Conservation (phyloP, 2,113 vertebrate genomes). For the Amblyornis subalaris region DNA sequence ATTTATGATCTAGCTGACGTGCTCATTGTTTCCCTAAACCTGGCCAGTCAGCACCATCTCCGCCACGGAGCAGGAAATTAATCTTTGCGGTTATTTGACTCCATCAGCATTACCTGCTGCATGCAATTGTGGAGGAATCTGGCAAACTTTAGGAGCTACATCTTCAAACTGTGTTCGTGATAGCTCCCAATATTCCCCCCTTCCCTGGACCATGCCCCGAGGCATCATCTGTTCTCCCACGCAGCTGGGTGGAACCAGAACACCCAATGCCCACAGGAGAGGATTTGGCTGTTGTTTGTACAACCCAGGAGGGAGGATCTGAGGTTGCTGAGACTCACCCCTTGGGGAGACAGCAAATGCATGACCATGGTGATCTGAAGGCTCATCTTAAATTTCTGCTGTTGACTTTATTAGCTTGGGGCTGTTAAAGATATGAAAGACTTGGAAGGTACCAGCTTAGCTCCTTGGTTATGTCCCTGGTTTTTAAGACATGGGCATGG, state of each 20-base stretch:
- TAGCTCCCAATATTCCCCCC: background rate
- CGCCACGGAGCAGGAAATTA: conserved; percentile 35
- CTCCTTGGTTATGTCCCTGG: background rate
- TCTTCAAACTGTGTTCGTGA: background rate
- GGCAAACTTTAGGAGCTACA: background rate
- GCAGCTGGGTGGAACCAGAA: background rate
- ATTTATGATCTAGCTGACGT: conserved; percentile 3
- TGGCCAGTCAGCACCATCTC: background rate
- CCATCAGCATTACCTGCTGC: conserved; percentile 17
- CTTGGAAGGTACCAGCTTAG: background rate
- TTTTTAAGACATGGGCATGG: background rate
- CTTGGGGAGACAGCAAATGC: background rate
- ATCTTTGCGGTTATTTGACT: conserved; percentile 9
- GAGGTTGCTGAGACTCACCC: background rate
- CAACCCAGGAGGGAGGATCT: background rate
- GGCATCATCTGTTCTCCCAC: background rate
- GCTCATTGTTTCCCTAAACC: conserved; percentile 17
- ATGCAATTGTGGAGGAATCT: background rate
- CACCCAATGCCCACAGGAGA: background rate
- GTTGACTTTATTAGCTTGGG: background rate
- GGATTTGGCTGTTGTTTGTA: background rate
- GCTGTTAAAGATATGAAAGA: background rate
- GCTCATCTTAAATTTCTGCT: background rate
- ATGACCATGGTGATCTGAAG: background rate
- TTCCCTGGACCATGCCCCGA: background rate